Percentiles rank a stretch among this genome's conserved stretches.
Evolutionary conservation across 2,797 vertebrate species (phyloP).

Genomic region (Chromobotia macracanthus): DNA sequence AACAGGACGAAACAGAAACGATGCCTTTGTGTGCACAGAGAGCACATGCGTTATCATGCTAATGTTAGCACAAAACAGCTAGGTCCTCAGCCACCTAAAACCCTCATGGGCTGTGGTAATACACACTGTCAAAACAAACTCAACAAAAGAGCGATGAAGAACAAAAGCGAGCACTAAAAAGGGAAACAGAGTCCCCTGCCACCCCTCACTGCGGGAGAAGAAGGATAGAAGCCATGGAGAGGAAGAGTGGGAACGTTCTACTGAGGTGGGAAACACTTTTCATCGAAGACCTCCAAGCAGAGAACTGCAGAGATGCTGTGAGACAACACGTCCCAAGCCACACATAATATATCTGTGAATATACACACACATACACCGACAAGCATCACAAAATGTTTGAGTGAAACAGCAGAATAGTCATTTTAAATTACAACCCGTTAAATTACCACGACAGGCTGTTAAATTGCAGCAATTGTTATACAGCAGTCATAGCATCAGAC

Average conservation of each 20-base stretch:
- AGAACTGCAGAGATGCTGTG: background rate
- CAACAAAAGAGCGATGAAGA: conserved; percentile 12
- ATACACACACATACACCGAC: conserved; percentile 4
- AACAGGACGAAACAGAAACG: background rate
- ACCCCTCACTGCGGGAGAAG: conserved; percentile 38
- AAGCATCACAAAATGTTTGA: background rate
- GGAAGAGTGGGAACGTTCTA: conserved; percentile 11
- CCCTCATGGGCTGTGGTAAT: conserved; percentile 41
- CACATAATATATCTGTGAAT: background rate
- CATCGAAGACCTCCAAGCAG: conserved; percentile 36
- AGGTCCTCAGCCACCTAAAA: conserved; percentile 30
- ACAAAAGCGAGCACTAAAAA: conserved; percentile 28
- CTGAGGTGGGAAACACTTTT: conserved; percentile 30
- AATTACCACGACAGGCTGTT: background rate
- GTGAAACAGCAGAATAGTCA: background rate
- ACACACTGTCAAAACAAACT: conserved; percentile 46
- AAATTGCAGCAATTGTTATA: conserved; percentile 10
- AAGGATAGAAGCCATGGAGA: conserved; percentile 30
- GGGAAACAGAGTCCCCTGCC: conserved; percentile 40
- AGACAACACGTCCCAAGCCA: conserved; percentile 8
- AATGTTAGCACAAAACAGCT: conserved; percentile 21
- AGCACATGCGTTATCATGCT: conserved; percentile 16
- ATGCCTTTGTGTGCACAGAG: background rate
- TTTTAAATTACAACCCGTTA: background rate
- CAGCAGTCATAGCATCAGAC: background rate